Evolutionary conservation across 1,140 invertebrate genomes (phyloP), one percentile per base, ranked within the genome.

Genomic region (Leguminivora glycinivorella): DNA sequence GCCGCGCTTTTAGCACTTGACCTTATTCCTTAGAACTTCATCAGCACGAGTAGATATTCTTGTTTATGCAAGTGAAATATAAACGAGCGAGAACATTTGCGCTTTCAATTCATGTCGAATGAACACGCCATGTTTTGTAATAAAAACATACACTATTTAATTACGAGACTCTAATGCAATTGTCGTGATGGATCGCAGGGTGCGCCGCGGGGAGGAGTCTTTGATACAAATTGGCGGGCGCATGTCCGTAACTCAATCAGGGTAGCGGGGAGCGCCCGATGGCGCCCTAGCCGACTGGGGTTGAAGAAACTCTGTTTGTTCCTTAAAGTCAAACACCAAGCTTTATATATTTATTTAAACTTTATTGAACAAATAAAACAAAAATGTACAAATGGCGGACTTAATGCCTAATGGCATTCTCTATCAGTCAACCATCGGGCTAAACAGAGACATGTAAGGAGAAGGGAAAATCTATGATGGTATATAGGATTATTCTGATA

Each of bases 401-500:
- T n/a, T n/a, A n/a, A n/a, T n/a, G n/a, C n/a, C n/a, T n/a, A n/a
- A n/a, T n/a, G n/a, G n/a, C n/a, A n/a, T n/a, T n/a, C n/a, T n/a
- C n/a, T n/a, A n/a, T n/a, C n/a, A n/a, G n/a, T n/a, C n/a, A n/a
- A n/a, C n/a, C n/a, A n/a, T n/a, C n/a, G n/a, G n/a, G n/a, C n/a
- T n/a, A n/a, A n/a, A n/a, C n/a, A n/a, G n/a, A n/a, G n/a, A n/a
- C n/a, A n/a, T n/a, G n/a, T n/a, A n/a, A n/a, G n/a, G n/a, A n/a
- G n/a, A n/a, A n/a, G n/a, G n/a, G n/a, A n/a, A n/a, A n/a, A n/a
- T n/a, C n/a, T n/a, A n/a, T n/a, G n/a, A n/a, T n/a, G n/a, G n/a
- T n/a, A n/a, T n/a, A n/a, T n/a, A 93, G 90, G 87, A 83, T 87
- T 92, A 92, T 87, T 86, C 92, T 92, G 91, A 93, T 93, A 91